A percentile compares a stretch with the other conserved stretches of the same genome.
Conservation (phyloP, 2,113 vertebrate genomes). For the Ia io region DNA sequence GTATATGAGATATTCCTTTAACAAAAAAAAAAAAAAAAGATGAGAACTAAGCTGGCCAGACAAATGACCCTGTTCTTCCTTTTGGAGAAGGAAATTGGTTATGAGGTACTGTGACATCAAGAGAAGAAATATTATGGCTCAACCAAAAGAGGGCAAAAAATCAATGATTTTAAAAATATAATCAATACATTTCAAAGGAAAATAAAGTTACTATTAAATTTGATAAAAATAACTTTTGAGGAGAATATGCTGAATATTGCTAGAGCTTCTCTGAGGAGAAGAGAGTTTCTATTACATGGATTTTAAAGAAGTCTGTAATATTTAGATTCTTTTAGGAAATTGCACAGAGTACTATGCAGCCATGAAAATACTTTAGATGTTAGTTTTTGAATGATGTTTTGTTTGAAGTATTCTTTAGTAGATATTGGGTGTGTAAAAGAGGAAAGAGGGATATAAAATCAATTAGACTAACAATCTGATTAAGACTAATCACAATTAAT, state of each 20-base stretch:
- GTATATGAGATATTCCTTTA: not conserved
- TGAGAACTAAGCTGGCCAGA: not conserved
- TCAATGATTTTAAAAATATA: not conserved
- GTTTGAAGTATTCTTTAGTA: too few species aligned
- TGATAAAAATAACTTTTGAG: not conserved
- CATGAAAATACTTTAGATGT: not conserved
- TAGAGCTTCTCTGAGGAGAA: not conserved
- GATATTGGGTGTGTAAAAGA: too few species aligned
- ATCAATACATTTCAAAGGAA: not conserved
- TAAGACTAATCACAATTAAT: too few species aligned
- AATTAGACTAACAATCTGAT: too few species aligned
- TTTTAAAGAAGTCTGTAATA: not conserved
- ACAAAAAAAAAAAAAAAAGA: not conserved
- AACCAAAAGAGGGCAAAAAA: not conserved
- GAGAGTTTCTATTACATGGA: not conserved
- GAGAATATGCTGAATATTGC: not conserved
- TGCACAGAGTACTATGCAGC: not conserved
- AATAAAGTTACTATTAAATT: not conserved
- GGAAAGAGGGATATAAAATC: too few species aligned
- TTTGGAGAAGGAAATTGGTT: not conserved
- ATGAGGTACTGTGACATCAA: too few species aligned
- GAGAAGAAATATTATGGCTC: not conserved
- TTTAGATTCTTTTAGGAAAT: not conserved
- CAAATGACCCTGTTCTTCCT: not conserved
- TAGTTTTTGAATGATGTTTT: not conserved